Evolutionary conservation across 2,797 vertebrate species (phyloP), one percentile per base, ranked within the genome.

Genomic region (Phrynocephalus vlangalii): DNA sequence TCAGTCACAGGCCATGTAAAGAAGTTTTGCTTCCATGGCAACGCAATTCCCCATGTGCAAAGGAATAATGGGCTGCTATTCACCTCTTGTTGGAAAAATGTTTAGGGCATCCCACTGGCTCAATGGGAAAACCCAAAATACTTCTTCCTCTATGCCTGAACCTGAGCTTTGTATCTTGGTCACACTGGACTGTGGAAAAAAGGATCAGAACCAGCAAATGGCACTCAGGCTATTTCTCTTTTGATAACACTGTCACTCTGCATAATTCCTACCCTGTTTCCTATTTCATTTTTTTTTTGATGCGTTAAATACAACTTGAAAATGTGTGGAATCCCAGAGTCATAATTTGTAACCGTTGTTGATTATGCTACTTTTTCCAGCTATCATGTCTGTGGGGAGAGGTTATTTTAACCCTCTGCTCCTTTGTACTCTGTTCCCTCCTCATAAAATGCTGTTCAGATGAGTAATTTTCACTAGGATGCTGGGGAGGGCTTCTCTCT

Each of bases 401-500:
- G 26, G 44, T 18, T 86, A 89, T 86, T 89, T 89, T 89, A 79
- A 26, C n/a, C n/a, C 66, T 83, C 9, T 28, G 11, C 16, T 83
- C 72, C 60, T 89, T 83, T 89, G 75, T 79, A 89, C 67, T 83
- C 3, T 3, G n/a, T 60, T 15, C 70, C 30, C 48, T 10, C 63
- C 56, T 77, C 48, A 71, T 44, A 83, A 78, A 83, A 89, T 86
- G 73, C 52, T 82, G 79, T 79, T 86, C 50, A 77, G 67, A 86
- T 82, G 67, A 86, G 33, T 86, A 82, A 63, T 88, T 88, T 88
- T 67, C 82, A 84, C 87, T 24, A 83, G 82, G 76, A 82, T 79
- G 76, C 75, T 71, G 70, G 16, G n/a, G 66, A 72, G n/a, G 50
- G 66, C 82, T 73, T 84, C 86, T 68, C 48, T 60, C 30, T 22